Evolutionary conservation across 2,888 invertebrate genomes (phyloP).

Genomic region (Thyatira batis): DNA sequence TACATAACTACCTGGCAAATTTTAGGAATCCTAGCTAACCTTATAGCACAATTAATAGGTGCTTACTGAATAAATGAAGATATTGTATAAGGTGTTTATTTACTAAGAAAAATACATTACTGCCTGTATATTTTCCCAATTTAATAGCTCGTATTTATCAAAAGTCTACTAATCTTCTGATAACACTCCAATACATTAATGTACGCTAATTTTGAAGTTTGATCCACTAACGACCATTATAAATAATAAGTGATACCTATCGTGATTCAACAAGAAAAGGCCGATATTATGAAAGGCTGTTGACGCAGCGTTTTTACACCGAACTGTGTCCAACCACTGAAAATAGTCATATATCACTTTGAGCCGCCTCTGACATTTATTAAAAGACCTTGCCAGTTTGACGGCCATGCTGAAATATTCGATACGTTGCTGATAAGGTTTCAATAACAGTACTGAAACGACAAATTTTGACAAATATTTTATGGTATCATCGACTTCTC

Average conservation of each 20-base stretch:
- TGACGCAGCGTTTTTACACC: slow-evolving; percentile 61
- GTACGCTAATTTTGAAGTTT: background rate
- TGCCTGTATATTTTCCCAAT: too few species aligned
- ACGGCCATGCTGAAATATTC: slow-evolving; percentile 48
- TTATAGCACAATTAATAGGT: too few species aligned
- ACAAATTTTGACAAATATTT: slow-evolving; percentile 1
- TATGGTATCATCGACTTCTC: background rate
- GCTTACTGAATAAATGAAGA: too few species aligned
- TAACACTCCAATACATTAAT: background rate
- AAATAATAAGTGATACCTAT: slow-evolving; percentile 39
- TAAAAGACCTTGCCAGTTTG: slow-evolving; percentile 57
- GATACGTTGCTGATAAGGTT: slow-evolving; percentile 21
- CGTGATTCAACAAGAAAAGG: slow-evolving; percentile 55
- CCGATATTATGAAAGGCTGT: slow-evolving; percentile 53
- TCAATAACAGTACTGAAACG: background rate
- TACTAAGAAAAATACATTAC: too few species aligned
- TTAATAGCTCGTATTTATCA: too few species aligned
- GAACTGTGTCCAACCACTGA: slow-evolving; percentile 43
- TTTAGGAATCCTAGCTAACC: too few species aligned
- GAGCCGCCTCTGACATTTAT: slow-evolving; percentile 63
- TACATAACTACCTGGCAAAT: too few species aligned
- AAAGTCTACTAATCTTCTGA: background rate
- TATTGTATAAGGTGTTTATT: too few species aligned
- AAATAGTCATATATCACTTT: slow-evolving; percentile 64
- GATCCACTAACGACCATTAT: slow-evolving; percentile 31